phyloP scores from a whole-genome alignment of 2,113 vertebrate species.

The Bubo bubo region DNA sequence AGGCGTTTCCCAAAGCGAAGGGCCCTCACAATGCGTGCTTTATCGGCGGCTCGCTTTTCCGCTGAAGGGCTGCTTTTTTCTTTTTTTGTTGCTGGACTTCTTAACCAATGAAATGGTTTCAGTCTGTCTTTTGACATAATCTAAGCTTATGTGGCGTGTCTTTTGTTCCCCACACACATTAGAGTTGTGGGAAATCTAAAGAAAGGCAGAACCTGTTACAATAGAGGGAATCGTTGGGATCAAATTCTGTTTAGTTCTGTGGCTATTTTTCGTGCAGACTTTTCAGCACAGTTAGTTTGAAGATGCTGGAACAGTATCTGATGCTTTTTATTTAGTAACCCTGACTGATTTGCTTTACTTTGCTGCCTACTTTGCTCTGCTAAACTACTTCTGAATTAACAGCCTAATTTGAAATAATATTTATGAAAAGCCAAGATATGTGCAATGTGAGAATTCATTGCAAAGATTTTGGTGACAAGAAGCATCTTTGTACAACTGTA shows the following conservation, averaged over 20 bases:
- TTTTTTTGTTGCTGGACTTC: not conserved
- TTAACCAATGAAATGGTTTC: not conserved
- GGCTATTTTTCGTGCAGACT: not conserved
- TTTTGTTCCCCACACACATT: not conserved
- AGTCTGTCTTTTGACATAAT: not conserved
- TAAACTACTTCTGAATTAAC: not conserved
- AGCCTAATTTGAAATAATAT: not conserved
- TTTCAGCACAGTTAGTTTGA: not conserved
- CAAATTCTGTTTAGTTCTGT: not conserved
- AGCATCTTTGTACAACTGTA: not conserved
- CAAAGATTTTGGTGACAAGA: not conserved
- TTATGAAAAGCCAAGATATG: not conserved
- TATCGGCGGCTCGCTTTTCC: not conserved
- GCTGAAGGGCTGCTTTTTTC: not conserved
- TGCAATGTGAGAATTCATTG: not conserved
- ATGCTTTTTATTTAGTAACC: not conserved
- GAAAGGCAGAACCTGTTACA: not conserved
- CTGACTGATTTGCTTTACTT: not conserved
- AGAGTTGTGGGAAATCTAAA: not conserved
- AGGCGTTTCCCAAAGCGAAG: not conserved
- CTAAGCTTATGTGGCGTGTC: not conserved
- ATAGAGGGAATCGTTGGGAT: not conserved
- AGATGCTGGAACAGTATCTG: not conserved
- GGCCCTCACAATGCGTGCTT: not conserved
- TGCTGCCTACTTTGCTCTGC: not conserved